Conservation (phyloP, 2,113 vertebrate genomes). For the Proterorhinus semilunaris region DNA sequence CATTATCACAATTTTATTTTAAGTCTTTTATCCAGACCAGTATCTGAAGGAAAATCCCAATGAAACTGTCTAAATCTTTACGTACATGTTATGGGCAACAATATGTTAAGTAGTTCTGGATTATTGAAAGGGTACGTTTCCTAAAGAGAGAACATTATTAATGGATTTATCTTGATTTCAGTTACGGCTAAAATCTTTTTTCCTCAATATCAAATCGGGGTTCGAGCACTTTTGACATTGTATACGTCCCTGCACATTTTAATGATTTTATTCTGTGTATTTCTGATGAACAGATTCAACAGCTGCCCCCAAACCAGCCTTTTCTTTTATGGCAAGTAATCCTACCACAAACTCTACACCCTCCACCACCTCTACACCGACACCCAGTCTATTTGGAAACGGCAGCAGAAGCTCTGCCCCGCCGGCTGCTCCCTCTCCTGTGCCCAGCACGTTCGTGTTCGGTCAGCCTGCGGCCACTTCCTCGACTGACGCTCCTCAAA, state of each 20-base stretch:
- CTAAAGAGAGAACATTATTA: no score
- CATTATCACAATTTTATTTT: neutral
- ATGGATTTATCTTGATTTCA: no score
- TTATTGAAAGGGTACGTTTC: no score
- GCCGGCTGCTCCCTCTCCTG: constrained; percentile 40
- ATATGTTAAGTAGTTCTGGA: no score
- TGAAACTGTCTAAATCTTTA: no score
- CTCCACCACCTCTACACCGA: constrained; percentile 62
- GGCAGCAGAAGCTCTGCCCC: constrained; percentile 65
- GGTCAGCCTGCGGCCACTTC: constrained; percentile 74
- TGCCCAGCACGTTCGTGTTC: constrained; percentile 80
- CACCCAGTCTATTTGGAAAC: constrained; percentile 77
- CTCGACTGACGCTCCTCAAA: constrained; percentile 72
- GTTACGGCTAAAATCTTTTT: neutral
- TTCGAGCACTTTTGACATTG: neutral
- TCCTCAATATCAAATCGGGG: no score
- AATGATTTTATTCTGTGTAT: neutral
- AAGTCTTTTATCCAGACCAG: no score
- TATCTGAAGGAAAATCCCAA: no score
- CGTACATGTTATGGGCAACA: no score
- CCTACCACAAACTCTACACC: constrained; percentile 64
- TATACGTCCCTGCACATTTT: neutral
- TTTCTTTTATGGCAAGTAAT: constrained; percentile 82
- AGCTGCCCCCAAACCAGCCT: constrained; percentile 79
- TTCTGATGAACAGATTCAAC: constrained; percentile 65